Base-by-base conservation (phyloP, 2,888 invertebrate species). In the Brenthis ino region DNA sequence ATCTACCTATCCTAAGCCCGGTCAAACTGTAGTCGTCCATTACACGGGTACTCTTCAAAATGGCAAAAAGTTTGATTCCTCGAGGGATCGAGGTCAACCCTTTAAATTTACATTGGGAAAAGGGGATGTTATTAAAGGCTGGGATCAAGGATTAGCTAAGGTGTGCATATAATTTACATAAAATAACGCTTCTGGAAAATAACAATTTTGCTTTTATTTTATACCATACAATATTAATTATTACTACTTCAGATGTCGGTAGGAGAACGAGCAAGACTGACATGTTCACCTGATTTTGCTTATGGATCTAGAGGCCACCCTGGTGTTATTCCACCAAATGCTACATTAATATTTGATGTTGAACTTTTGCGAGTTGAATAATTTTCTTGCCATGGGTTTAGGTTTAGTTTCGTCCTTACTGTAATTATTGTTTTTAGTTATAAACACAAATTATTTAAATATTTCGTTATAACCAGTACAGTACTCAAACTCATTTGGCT, bases 111-210 rank as follows among this genome's bases (percentile, higher is more conserved):
- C 95, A 75, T 95, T 99, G 79, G 99, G 99, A 61, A 96, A 95
- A 85, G 98, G 99, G 43, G 98, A 99, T 89, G 99, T 99, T n/a
- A 99, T 99, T 82, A 97, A 96, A 88, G 99, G 98, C 37, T 99
- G 99, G 99, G 99, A 99, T 85, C 96, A 98, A 88, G 99, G 99
- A 73, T 96, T 99, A 72, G 96, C 97, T 71, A 96, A 96, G 94
- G 96, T 96, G 87, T 85, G 74, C 24, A 43, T 43, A 11, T 43
- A 8, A 43, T 43, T 43, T 2, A 12, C 24, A 33, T 14, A 14
- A 14, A 33, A 48, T 61, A 3, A 55, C n/a, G n/a, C 33, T 12
- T 14, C 0, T n/a, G n/a, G 50, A 33, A n/a, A 28, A 28, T 5
- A 28, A 28, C 4, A 11, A 33, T 12, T 28, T 1, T 0, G 16